Percentiles rank a stretch among this genome's conserved stretches.
Evolutionary conservation across 2,888 invertebrate species (phyloP).

Genomic region (Pteria penguin): DNA sequence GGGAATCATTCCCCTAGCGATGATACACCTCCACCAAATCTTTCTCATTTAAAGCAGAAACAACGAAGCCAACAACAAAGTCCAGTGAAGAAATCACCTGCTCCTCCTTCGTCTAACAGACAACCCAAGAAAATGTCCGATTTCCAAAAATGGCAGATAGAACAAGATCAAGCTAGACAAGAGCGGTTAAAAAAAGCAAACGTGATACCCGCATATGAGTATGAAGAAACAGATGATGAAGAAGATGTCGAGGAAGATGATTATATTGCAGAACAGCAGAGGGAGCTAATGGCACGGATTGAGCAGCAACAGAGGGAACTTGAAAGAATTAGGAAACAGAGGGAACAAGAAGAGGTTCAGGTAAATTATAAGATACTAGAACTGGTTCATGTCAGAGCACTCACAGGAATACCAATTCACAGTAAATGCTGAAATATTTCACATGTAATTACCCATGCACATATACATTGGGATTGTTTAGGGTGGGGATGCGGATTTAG

Average conservation of each 20-base stretch:
- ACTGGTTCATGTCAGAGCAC: too few relatives aligned
- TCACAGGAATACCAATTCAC: too few relatives aligned
- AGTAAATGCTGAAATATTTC: too few relatives aligned
- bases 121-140: conserved; percentile 49
- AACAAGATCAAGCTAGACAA: conserved; percentile 63
- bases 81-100: neutral
- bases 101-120: conserved; percentile 30
- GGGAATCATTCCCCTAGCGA: conserved; percentile 34
- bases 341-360: conserved; percentile 59
- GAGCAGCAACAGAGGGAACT: conserved; percentile 66
- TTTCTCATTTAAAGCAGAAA: conserved; percentile 47
- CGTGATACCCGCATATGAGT: conserved; percentile 45
- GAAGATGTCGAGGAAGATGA: conserved; percentile 41
- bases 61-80: conserved; percentile 37
- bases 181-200: conserved; percentile 53
- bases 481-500: too few relatives aligned
- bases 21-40: conserved; percentile 57
- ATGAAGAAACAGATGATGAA: conserved; percentile 47
- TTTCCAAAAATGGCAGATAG: conserved; percentile 73
- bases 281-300: conserved; percentile 65
- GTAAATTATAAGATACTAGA: too few relatives aligned
- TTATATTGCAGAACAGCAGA: conserved; percentile 62
- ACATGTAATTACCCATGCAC: too few relatives aligned
- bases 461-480: too few relatives aligned
- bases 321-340: conserved; percentile 55